Conservation (phyloP, 2,797 vertebrate genomes). For the Caiman crocodilus region DNA sequence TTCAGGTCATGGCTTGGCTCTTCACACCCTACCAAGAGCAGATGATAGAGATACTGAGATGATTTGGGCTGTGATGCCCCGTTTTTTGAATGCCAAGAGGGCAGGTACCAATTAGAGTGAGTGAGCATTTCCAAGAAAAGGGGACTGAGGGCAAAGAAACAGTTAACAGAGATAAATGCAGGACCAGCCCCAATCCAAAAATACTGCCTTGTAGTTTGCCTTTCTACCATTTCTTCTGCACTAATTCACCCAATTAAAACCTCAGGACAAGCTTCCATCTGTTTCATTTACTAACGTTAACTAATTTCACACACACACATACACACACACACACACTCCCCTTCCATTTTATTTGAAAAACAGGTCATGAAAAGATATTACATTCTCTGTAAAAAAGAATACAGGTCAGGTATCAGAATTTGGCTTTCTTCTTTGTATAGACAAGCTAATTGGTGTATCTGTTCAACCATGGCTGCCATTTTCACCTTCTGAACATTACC, state of each 20-base stretch:
- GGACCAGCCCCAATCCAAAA: conserved; percentile 14
- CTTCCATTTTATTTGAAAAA: conserved; percentile 74
- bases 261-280: conserved; percentile 69
- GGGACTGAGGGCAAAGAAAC: neutral
- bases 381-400: conserved; percentile 54
- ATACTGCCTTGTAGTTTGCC: conserved; percentile 40
- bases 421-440: conserved; percentile 25
- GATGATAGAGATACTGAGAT: neutral
- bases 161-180: conserved; percentile 26
- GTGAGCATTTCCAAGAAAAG: neutral
- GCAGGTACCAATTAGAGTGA: conserved; percentile 3
- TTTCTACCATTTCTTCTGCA: conserved; percentile 73
- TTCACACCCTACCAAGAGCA: neutral
- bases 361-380: conserved; percentile 38
- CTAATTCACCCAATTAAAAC: conserved; percentile 78
- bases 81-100: neutral
- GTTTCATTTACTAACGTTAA: conserved; percentile 80
- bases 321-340: conserved; percentile 4
- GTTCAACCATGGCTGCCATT: neutral
- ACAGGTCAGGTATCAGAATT: conserved; percentile 10
- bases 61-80: neutral
- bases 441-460: conserved; percentile 2
- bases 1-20: neutral
- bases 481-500: neutral
- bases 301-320: conserved; percentile 71